Percentiles rank a stretch among this genome's conserved stretches.
These are phyloP conservation scores for Linhomoeus sp. DNA, from an alignment of 2,888 invertebrate genomes.

Conservation along the genomic window DNA sequence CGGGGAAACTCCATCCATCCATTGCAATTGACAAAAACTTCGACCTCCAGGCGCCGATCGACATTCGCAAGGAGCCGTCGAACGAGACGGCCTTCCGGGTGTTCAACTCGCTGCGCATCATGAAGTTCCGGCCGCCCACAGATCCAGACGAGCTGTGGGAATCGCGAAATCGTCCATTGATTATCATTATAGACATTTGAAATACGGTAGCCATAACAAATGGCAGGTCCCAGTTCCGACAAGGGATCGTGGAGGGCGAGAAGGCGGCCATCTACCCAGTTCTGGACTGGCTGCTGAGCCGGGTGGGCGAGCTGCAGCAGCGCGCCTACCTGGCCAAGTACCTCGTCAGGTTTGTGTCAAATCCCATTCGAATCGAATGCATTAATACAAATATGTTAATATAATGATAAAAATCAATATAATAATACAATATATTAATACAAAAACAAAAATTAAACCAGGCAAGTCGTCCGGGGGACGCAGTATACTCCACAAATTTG, in stretches of 20 bases:
- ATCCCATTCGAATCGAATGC: no score
- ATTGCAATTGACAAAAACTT: constrained; percentile 36
- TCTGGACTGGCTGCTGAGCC: constrained; percentile 54
- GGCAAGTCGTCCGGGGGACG: no score
- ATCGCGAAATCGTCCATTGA: no score
- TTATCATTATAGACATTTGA: no score
- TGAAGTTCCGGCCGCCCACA: constrained; percentile 54
- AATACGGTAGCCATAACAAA: no score
- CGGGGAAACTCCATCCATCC: no score
- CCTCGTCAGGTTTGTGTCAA: constrained; percentile 25
- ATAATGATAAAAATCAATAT: no score
- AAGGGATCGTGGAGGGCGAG: constrained; percentile 50
- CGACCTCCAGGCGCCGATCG: constrained; percentile 40
- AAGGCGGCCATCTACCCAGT: constrained; percentile 53
- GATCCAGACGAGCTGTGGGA: constrained; percentile 27
- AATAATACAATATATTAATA: no score
- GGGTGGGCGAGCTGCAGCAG: constrained; percentile 52
- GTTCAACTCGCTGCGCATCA: constrained; percentile 45
- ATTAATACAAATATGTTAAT: no score
- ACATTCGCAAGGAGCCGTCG: constrained; percentile 51
- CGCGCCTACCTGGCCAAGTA: constrained; percentile 58
- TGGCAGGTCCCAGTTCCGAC: no score
- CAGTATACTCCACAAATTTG: no score
- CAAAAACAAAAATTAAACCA: no score
- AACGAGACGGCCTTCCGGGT: constrained; percentile 54